phyloP scores from a whole-genome alignment of 2,888 invertebrate species.

The Auanema freiburgensis region DNA sequence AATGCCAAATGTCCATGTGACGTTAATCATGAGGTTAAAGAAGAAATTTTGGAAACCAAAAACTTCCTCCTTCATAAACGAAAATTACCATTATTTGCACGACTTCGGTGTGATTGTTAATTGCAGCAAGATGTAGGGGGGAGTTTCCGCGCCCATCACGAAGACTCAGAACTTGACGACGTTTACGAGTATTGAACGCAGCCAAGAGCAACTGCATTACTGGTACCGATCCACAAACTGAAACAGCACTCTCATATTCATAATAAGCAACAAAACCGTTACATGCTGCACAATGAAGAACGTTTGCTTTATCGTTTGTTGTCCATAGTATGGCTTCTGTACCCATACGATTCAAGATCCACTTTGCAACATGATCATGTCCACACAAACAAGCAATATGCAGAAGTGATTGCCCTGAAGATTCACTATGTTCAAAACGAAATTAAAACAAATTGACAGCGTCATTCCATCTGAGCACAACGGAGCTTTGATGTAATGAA shows the following conservation, averaged over 20 bases:
- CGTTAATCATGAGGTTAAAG: too few relatives aligned
- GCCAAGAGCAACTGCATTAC: slow-evolving; percentile 46
- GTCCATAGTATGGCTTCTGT: slow-evolving; percentile 46
- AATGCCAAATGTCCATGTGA: too few relatives aligned
- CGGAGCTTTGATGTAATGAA: neutral
- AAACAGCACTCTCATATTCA: slow-evolving; percentile 11
- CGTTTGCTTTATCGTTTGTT: slow-evolving; percentile 54
- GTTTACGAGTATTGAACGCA: slow-evolving; percentile 45
- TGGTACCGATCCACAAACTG: slow-evolving; percentile 52
- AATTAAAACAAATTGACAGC: neutral
- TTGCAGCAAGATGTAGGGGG: slow-evolving; percentile 58
- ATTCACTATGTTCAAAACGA: neutral
- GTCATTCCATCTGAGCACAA: neutral
- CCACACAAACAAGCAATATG: slow-evolving; percentile 57
- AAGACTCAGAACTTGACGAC: slow-evolving; percentile 40
- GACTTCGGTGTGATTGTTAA: slow-evolving; percentile 51
- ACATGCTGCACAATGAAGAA: slow-evolving; percentile 60
- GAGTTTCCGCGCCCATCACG: slow-evolving; percentile 58
- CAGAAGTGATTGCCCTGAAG: slow-evolving; percentile 56
- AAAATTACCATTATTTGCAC: slow-evolving; percentile 47
- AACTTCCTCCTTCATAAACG: neutral
- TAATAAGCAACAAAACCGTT: slow-evolving; percentile 7
- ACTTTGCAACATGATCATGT: slow-evolving; percentile 49
- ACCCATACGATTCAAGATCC: slow-evolving; percentile 43
- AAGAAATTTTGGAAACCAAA: neutral